These are phyloP conservation scores for Oryzias woworae DNA, from an alignment of 2,113 vertebrate species.

Conservation along the genomic window DNA sequence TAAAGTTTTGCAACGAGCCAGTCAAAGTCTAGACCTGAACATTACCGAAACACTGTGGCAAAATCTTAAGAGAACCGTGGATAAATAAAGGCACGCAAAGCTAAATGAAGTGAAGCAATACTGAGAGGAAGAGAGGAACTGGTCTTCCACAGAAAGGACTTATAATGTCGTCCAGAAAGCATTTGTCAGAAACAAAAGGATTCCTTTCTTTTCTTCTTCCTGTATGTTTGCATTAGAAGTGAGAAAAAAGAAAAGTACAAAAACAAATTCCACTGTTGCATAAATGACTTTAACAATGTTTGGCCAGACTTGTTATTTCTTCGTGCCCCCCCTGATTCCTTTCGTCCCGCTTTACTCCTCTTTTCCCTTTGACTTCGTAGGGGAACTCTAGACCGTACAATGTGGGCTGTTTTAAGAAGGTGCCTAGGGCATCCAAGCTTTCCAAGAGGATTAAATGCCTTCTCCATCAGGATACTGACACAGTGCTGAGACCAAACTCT, in stretches of 20 bases:
- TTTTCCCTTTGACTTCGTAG: slow-evolving; percentile 33
- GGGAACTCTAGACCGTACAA: slow-evolving; percentile 54
- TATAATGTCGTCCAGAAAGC: not conserved
- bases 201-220: not conserved
- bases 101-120: not conserved
- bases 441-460: slow-evolving; percentile 56
- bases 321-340: slow-evolving; percentile 15
- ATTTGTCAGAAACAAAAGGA: not conserved
- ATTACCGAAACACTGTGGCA: not conserved
- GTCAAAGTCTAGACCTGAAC: not conserved
- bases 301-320: slow-evolving; percentile 45
- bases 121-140: not conserved
- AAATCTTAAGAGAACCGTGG: not conserved
- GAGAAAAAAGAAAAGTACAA: slow-evolving; percentile 24
- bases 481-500: slow-evolving; percentile 35
- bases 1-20: not conserved
- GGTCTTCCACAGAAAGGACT: not conserved
- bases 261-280: slow-evolving; percentile 30
- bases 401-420: slow-evolving; percentile 57
- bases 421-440: slow-evolving; percentile 52
- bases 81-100: not conserved
- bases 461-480: slow-evolving; percentile 49
- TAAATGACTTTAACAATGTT: slow-evolving; percentile 48
- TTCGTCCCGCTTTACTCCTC: not conserved
- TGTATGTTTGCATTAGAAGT: slow-evolving; percentile 2